Base-by-base conservation (phyloP, 1,140 invertebrate species). In the Apis dorsata region DNA sequence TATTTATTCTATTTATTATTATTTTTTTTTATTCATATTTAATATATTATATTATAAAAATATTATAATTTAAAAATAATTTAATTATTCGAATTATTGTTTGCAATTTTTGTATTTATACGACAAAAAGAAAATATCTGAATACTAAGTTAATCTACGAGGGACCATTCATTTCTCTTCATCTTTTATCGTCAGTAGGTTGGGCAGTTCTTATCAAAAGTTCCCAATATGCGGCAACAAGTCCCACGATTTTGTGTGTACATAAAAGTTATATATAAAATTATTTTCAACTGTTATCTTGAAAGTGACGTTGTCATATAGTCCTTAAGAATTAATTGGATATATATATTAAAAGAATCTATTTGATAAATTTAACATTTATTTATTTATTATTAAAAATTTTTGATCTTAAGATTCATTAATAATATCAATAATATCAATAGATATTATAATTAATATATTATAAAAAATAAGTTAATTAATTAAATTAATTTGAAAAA, bases 121-220 rank as follows among this genome's bases (percentile, higher is more conserved):
- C 1, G n/a, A 19, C n/a, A 71, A 17, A 12, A n/a, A 44, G 28
- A 19, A 62, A 44, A 21, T 66, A 79, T 70, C 49, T 82, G 13
- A 21, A 34, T n/a, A 34, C 1, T 34, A 57, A 44, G n/a, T 15
- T 71, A 74, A 69, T 84, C 83, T 76, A 51, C 13, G n/a, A 34
- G 51, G 66, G 65, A 75, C 71, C 79, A 81, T 62, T 69, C 49
- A 70, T 84, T 65, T 72, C n/a, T 55, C 83, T 76, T 19, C 34
- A 55, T 24, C 51, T 34, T 81, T 76, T 63, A 59, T 49, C 59
- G 11, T n/a, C 51, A 24, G 81, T 84, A 78, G 82, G 79, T 17
- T 51, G 83, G 57, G 12, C 57, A 76, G 28, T 59, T 34, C 44
- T 84, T 84, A 80, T 84, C 82, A 21, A 28, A 21, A 60, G 13